Conservation (phyloP, 2,797 vertebrate species). For the Pithecia hirsuta region DNA sequence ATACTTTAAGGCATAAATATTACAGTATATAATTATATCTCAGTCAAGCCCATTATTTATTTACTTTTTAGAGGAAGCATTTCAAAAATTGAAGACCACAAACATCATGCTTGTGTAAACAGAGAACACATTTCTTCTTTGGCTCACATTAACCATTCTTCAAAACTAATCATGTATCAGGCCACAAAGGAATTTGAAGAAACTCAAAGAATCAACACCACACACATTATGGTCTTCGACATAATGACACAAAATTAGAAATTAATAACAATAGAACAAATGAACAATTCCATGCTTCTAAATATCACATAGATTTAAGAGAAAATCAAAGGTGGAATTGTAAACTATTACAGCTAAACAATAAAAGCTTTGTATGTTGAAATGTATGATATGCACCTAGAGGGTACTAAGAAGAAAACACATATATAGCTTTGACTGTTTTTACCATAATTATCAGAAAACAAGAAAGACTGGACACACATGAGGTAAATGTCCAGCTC, state of each 20-base stretch:
- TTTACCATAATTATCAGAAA: slow-evolving; percentile 40
- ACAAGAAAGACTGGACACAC: neutral
- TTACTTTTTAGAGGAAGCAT: neutral
- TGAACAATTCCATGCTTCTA: neutral
- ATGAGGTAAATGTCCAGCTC: neutral
- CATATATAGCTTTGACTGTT: neutral
- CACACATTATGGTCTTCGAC: neutral
- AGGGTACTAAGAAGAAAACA: neutral
- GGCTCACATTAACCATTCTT: neutral
- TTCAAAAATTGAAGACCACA: slow-evolving; percentile 15
- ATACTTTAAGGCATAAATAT: neutral
- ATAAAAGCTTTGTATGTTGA: slow-evolving; percentile 28
- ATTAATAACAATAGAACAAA: slow-evolving; percentile 36
- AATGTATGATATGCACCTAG: neutral
- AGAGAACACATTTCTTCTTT: slow-evolving; percentile 14
- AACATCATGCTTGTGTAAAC: neutral
- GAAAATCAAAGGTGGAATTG: slow-evolving; percentile 28
- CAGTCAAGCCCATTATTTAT: neutral
- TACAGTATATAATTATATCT: neutral
- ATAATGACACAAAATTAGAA: slow-evolving; percentile 42
- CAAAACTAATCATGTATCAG: neutral
- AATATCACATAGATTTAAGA: slow-evolving; percentile 39
- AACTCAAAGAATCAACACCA: slow-evolving; percentile 23
- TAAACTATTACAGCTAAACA: slow-evolving; percentile 26
- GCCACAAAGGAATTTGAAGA: slow-evolving; percentile 26